Conservation (phyloP, 2,797 vertebrate genomes). For the Clarias fuscus region DNA sequence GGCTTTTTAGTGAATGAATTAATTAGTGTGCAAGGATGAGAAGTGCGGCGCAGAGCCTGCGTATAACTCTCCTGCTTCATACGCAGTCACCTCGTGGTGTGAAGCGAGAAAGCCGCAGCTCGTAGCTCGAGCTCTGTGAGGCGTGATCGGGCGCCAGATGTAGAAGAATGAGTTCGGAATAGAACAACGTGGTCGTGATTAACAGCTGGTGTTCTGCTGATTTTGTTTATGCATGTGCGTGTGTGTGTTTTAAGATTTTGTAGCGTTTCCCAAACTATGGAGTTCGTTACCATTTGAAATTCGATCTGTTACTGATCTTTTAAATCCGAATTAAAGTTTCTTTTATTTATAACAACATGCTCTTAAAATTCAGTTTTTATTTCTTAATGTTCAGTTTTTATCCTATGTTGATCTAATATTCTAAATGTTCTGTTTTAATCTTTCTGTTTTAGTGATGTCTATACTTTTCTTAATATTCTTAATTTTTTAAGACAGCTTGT, state of each 20-base stretch:
- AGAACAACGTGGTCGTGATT: neutral
- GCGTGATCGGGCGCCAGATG: neutral
- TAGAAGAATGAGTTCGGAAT: neutral
- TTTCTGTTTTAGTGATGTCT: too few species aligned
- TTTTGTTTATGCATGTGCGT: neutral
- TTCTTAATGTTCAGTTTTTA: too few species aligned
- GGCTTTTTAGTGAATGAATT: neutral
- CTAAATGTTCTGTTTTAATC: too few species aligned
- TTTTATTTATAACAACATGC: too few species aligned
- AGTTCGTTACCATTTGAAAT: too few species aligned
- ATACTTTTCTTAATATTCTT: too few species aligned
- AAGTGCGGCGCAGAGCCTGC: neutral
- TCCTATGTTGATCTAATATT: too few species aligned
- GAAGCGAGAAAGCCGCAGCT: neutral
- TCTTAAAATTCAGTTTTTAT: too few species aligned
- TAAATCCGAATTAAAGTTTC: too few species aligned
- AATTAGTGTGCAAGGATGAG: neutral
- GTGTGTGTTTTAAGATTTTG: neutral
- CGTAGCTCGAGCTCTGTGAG: neutral
- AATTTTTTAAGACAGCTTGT: too few species aligned
- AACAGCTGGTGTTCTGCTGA: neutral
- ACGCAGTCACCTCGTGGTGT: neutral
- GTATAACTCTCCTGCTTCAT: neutral
- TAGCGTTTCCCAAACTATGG: too few species aligned
- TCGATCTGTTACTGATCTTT: too few species aligned